phyloP scores from a whole-genome alignment of 2,888 invertebrate genomes.

The Nebria brevicollis region DNA sequence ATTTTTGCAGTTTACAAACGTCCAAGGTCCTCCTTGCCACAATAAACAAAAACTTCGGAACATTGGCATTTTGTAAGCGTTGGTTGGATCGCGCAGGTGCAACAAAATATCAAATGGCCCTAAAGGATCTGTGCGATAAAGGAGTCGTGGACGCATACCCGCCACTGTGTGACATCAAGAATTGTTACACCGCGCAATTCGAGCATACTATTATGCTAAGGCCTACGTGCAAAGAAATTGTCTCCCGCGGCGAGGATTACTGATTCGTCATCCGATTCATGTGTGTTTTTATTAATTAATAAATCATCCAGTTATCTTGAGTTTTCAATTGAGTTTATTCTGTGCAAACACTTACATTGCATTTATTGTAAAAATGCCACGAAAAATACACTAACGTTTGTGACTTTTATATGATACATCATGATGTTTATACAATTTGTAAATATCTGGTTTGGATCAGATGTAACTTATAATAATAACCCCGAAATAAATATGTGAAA shows the following conservation, averaged over 20 bases:
- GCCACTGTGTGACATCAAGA: conserved; percentile 95
- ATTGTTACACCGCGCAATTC: conserved; percentile 98
- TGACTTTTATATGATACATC: conserved; percentile 29
- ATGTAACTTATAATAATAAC: conserved; percentile 22
- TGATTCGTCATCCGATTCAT: conserved; percentile 61
- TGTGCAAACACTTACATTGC: conserved; percentile 3
- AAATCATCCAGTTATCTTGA: not conserved
- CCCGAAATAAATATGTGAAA: conserved; percentile 8
- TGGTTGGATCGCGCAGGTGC: conserved; percentile 98
- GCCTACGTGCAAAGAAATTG: conserved; percentile 98
- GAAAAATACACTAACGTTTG: conserved; percentile 11
- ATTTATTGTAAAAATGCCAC: conserved; percentile 17
- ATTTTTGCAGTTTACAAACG: conserved; percentile 78
- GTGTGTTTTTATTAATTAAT: conserved; percentile 7
- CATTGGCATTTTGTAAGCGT: conserved; percentile 97
- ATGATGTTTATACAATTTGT: conserved; percentile 30
- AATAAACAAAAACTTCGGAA: conserved; percentile 97
- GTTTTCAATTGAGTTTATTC: not conserved
- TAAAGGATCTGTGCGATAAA: conserved; percentile 98
- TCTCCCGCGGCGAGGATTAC: conserved; percentile 97
- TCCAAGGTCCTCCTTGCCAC: conserved; percentile 91
- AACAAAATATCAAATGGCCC: conserved; percentile 96
- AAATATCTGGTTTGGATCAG: conserved; percentile 33
- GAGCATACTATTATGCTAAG: conserved; percentile 98
- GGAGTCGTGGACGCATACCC: conserved; percentile 98